phyloP scores from a whole-genome alignment of 2,888 invertebrate genomes.

The Lissocephala sabroskyi region DNA sequence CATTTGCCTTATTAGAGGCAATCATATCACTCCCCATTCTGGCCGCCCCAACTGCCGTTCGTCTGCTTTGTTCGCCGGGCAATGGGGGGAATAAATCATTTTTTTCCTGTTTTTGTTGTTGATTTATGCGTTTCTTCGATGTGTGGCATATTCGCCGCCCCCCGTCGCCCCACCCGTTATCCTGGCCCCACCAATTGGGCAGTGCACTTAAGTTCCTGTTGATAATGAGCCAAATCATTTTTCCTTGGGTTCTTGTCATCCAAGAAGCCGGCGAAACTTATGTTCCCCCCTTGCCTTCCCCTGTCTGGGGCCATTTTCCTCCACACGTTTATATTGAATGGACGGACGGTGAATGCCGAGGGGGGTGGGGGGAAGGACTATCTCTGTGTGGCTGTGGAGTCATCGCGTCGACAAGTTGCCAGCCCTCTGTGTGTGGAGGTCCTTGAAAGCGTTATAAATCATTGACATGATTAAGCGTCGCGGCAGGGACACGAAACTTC shows the following conservation, averaged over 20 bases:
- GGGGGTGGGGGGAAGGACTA: no score
- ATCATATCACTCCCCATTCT: slow-evolving; percentile 38
- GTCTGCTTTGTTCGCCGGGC: slow-evolving; percentile 3
- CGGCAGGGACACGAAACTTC: slow-evolving; percentile 60
- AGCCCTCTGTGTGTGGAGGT: slow-evolving; percentile 53
- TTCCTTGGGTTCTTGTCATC: slow-evolving; percentile 55
- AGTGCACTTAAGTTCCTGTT: slow-evolving; percentile 58
- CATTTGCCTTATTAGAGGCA: slow-evolving; percentile 58
- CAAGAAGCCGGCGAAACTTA: slow-evolving; percentile 58
- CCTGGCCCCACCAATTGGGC: neutral
- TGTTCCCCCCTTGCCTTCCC: slow-evolving; percentile 26
- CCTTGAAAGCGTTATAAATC: slow-evolving; percentile 67
- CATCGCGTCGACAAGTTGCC: slow-evolving; percentile 47
- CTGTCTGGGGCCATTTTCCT: neutral
- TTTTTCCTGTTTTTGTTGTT: slow-evolving; percentile 69
- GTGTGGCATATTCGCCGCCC: slow-evolving; percentile 25
- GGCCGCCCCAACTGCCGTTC: slow-evolving; percentile 12
- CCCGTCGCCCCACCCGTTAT: slow-evolving; percentile 1
- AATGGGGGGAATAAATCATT: slow-evolving; percentile 61
- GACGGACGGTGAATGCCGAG: no score
- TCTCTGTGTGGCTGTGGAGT: slow-evolving; percentile 21
- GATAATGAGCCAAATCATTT: slow-evolving; percentile 65
- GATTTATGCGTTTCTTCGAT: slow-evolving; percentile 69
- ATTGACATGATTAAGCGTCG: slow-evolving; percentile 65
- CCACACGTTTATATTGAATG: neutral